Evolutionary conservation across 2,113 vertebrate species (phyloP), one percentile per base, ranked within the genome.

Genomic region (Barnardius zonarius): DNA sequence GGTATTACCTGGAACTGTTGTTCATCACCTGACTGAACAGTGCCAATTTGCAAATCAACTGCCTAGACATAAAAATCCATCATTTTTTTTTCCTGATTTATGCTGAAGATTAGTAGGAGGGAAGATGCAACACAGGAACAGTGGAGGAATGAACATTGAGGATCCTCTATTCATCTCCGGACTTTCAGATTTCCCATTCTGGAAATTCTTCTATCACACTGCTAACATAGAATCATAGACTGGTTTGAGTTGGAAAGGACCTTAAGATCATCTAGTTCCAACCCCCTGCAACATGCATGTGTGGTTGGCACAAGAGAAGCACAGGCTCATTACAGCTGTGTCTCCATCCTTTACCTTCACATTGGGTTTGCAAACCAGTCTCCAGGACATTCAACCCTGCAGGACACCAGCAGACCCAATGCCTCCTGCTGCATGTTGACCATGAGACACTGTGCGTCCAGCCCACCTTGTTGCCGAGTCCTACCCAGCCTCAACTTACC

Each of bases 21-120:
- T 96, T 94, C 86, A 84, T 95, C 96, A 93, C 92, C 66, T 43
- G 70, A 69, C n/a, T 63, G 93, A 93, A 89, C 48, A 72, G 78
- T 9, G 1, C 66, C 83, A 82, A 84, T 89, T 89, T 92, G 86
- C 77, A 95, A 96, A 97, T 93, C 95, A 93, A 15, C 66, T 18
- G 46, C 57, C 62, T 16, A 69, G 77, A 69, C 67, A 77, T 63
- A 68, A 94, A 96, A 94, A 89, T 75, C 76, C 57, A 46, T 78
- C 35, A 1, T 31, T 81, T 86, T 83, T 86, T 83, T 86, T 62
- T 31, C 30, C 16, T 7, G n/a, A 84, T 84, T 89, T 69, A 44
- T 82, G 83, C 62, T 80, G 70, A 87, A 88, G 75, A 83, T 88
- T 51, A 90, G 59, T 30, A 79, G 18, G 15, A 83, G 63, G 37